Conservation (phyloP, 2,888 invertebrate genomes). For the Mythimna pallens region DNA sequence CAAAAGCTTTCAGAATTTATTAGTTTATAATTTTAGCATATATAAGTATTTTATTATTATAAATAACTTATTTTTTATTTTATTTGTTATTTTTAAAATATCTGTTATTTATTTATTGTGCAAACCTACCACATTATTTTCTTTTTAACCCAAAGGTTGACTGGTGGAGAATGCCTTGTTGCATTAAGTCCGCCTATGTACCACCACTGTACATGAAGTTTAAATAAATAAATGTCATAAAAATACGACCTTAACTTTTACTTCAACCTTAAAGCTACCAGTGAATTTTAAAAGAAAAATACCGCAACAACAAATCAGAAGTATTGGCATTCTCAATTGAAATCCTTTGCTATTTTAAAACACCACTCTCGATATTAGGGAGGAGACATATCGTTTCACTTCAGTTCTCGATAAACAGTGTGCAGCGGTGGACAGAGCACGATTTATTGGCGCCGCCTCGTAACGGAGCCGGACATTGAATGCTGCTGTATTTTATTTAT, state of each 20-base stretch:
- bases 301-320: slow-evolving; percentile 6
- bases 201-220: too few relatives aligned
- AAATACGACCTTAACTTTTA: neutral
- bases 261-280: neutral
- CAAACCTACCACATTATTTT: too few relatives aligned
- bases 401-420: slow-evolving; percentile 54
- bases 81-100: too few relatives aligned
- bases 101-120: too few relatives aligned
- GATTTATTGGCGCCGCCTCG: slow-evolving; percentile 58
- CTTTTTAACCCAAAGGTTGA: too few relatives aligned
- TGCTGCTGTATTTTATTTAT: slow-evolving; percentile 52
- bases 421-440: slow-evolving; percentile 22
- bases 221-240: too few relatives aligned
- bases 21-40: too few relatives aligned
- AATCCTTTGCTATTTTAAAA: slow-evolving; percentile 46
- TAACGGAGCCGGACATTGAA: slow-evolving; percentile 21
- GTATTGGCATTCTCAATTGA: slow-evolving; percentile 10
- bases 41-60: too few relatives aligned
- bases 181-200: too few relatives aligned
- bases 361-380: slow-evolving; percentile 31
- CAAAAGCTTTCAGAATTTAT: neutral
- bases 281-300: neutral
- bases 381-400: slow-evolving; percentile 49
- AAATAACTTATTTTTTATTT: too few relatives aligned
- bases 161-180: too few relatives aligned